Evolutionary conservation across 2,888 invertebrate genomes (phyloP).

Genomic region (Ochropleura leucogaster): DNA sequence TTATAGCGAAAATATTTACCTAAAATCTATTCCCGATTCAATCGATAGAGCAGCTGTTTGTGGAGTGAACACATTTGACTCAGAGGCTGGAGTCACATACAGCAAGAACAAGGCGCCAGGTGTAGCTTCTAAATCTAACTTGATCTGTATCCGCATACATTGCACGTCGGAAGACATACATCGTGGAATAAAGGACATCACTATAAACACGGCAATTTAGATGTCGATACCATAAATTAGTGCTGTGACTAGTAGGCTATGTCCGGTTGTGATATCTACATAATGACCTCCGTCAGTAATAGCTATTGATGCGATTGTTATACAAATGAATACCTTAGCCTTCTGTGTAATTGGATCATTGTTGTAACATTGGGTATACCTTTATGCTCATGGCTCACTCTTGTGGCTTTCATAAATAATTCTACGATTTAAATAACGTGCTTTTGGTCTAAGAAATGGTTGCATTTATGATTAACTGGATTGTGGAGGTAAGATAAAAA

Average conservation of each 20-base stretch:
- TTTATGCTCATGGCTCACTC: background rate
- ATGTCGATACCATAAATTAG: constrained; percentile 54
- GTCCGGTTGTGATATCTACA: constrained; percentile 52
- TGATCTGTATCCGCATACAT: constrained; percentile 33
- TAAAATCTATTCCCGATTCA: background rate
- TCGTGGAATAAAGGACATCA: constrained; percentile 44
- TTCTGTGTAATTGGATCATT: constrained; percentile 3
- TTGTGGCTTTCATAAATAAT: background rate
- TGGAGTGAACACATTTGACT: background rate
- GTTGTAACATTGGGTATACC: background rate
- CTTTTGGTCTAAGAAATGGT: too few species aligned
- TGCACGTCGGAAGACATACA: constrained; percentile 51
- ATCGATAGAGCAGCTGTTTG: background rate
- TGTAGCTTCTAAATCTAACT: constrained; percentile 31
- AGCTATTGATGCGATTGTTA: constrained; percentile 39
- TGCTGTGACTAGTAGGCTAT: constrained; percentile 43
- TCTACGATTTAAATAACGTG: background rate
- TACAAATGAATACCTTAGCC: constrained; percentile 19
- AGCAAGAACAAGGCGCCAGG: constrained; percentile 4
- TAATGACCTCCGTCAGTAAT: constrained; percentile 33
- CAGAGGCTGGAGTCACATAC: background rate
- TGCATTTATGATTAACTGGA: too few species aligned
- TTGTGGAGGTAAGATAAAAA: too few species aligned
- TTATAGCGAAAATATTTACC: background rate
- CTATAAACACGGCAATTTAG: constrained; percentile 56